phyloP scores from a whole-genome alignment of 2,113 vertebrate genomes.

The Pardalotus punctatus region DNA sequence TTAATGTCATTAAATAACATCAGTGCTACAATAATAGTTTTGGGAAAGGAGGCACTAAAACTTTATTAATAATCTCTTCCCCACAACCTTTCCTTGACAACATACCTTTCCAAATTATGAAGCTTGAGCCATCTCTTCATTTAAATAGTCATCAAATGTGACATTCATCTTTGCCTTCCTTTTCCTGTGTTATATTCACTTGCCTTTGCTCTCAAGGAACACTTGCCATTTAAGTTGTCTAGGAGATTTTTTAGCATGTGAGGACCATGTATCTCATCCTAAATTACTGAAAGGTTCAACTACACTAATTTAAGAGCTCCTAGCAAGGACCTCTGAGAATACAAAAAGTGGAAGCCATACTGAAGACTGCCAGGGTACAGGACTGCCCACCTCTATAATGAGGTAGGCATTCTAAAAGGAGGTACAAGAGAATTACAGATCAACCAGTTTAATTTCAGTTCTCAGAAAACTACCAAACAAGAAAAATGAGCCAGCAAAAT shows the following conservation, averaged over 20 bases:
- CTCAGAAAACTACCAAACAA: not conserved
- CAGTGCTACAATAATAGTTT: not conserved
- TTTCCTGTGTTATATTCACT: not conserved
- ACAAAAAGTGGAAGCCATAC: not conserved
- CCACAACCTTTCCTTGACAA: not conserved
- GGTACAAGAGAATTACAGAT: not conserved
- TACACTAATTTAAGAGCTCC: not conserved
- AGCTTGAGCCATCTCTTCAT: not conserved
- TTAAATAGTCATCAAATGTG: not conserved
- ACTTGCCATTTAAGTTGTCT: not conserved
- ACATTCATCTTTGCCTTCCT: not conserved
- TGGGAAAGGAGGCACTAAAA: not conserved
- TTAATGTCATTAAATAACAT: not conserved
- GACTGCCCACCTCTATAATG: not conserved
- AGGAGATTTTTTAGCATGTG: not conserved
- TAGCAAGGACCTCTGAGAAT: not conserved
- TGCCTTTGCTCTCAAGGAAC: not conserved
- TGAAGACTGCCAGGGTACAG: not conserved
- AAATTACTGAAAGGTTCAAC: not conserved
- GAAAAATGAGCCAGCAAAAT: not conserved
- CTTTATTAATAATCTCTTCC: not conserved
- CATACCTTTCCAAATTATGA: not conserved
- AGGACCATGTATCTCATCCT: not conserved
- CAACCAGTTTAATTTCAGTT: not conserved
- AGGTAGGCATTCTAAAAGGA: not conserved